Conservation (phyloP, 2,797 vertebrate genomes). For the Austrolebias charrua region DNA sequence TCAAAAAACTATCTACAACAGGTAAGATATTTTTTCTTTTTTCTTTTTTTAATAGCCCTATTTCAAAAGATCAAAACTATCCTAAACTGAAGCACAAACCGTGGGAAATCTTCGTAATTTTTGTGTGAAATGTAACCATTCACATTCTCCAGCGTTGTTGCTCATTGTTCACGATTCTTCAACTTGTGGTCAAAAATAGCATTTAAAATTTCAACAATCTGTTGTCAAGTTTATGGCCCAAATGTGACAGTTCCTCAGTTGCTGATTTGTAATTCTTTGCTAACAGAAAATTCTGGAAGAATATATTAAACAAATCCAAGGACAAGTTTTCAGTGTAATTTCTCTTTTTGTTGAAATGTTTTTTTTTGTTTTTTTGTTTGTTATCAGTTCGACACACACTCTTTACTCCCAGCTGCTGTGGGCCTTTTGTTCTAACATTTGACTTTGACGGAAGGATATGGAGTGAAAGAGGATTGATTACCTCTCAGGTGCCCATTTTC, state of each 20-base stretch:
- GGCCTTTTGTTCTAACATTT: slow-evolving; percentile 55
- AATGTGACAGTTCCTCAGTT: slow-evolving; percentile 15
- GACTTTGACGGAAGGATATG: slow-evolving; percentile 46
- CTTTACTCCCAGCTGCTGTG: slow-evolving; percentile 45
- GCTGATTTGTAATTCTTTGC: too few species aligned
- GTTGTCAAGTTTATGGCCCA: not conserved
- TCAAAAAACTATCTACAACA: too few species aligned
- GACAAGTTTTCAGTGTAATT: slow-evolving; percentile 22
- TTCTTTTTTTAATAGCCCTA: too few species aligned
- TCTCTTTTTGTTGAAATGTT: slow-evolving; percentile 37
- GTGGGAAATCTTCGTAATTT: not conserved
- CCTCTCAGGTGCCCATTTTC: slow-evolving; percentile 58
- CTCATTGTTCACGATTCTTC: not conserved
- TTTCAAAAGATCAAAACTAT: too few species aligned
- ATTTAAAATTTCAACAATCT: not conserved
- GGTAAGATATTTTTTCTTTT: too few species aligned
- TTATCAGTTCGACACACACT: slow-evolving; percentile 48
- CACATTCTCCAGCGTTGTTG: not conserved
- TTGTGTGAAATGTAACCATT: too few species aligned
- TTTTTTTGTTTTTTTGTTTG: too few species aligned
- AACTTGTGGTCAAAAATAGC: not conserved
- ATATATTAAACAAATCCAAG: not conserved
- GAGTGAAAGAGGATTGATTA: slow-evolving; percentile 67
- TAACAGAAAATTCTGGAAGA: not conserved
- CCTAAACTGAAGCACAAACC: too few species aligned